phyloP scores from a whole-genome alignment of 2,113 vertebrate genomes.

The Siniperca chuatsi region DNA sequence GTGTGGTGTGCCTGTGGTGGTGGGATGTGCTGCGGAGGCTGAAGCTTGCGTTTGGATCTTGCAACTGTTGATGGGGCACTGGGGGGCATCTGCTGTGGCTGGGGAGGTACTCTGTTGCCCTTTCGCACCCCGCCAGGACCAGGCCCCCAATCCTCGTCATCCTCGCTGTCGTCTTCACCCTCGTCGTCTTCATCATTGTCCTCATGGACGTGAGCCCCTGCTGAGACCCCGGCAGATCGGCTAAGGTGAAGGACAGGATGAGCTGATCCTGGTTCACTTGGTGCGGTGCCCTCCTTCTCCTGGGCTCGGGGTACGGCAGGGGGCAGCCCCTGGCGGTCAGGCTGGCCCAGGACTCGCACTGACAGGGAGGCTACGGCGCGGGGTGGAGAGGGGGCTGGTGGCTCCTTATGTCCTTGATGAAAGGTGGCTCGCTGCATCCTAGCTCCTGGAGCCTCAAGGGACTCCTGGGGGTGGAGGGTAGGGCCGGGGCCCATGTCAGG shows the following conservation, averaged over 20 bases:
- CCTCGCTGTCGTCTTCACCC: slow-evolving; percentile 76
- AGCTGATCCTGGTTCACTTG: slow-evolving; percentile 73
- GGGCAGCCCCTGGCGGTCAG: slow-evolving; percentile 78
- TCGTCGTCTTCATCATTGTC: slow-evolving; percentile 80
- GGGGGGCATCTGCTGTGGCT: slow-evolving; percentile 62
- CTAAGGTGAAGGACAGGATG: slow-evolving; percentile 78
- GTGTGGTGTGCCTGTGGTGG: slow-evolving; percentile 79
- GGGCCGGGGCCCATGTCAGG: slow-evolving; percentile 50
- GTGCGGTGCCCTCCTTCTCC: slow-evolving; percentile 78
- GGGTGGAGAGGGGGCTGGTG: slow-evolving; percentile 80
- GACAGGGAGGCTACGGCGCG: slow-evolving; percentile 86
- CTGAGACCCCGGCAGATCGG: slow-evolving; percentile 68
- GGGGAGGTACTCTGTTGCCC: slow-evolving; percentile 56
- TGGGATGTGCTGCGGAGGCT: slow-evolving; percentile 86
- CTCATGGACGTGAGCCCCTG: slow-evolving; percentile 51
- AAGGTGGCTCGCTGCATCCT: slow-evolving; percentile 73
- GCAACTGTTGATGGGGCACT: slow-evolving; percentile 51
- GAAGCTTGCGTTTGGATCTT: slow-evolving; percentile 84
- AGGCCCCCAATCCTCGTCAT: slow-evolving; percentile 83
- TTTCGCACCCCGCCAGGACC: slow-evolving; percentile 51
- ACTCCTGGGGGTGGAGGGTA: slow-evolving; percentile 54
- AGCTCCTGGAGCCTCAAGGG: slow-evolving; percentile 75
- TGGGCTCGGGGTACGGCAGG: slow-evolving; percentile 70
- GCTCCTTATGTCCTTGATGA: slow-evolving; percentile 76
- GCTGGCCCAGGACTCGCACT: slow-evolving; percentile 83